Conservation (phyloP, 2,113 vertebrate species). For the Festucalex cinctus region DNA sequence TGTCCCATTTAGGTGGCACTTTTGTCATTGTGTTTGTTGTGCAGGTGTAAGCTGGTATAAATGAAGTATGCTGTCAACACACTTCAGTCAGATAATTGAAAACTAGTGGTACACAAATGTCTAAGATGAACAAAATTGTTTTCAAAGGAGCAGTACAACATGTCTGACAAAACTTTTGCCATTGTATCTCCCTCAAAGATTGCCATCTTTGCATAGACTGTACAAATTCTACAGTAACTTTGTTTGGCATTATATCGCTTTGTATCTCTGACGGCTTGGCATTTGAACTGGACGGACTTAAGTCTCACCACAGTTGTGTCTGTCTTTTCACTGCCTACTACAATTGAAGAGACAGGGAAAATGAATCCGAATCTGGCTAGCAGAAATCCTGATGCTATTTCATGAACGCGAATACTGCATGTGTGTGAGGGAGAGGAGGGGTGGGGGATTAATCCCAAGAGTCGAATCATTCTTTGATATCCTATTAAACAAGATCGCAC, state of each 20-base stretch:
- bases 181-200: too few species aligned
- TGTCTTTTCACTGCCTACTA: neutral
- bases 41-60: conserved; percentile 15
- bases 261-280: neutral
- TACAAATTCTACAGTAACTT: too few species aligned
- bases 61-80: conserved; percentile 14
- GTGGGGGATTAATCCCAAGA: neutral
- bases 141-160: neutral
- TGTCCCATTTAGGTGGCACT: conserved; percentile 16
- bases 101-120: conserved; percentile 30
- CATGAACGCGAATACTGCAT: neutral
- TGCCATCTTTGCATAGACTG: too few species aligned
- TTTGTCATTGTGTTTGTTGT: conserved; percentile 28
- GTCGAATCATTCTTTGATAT: conserved; percentile 18
- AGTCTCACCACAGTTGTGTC: neutral
- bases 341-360: neutral
- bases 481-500: conserved; percentile 2
- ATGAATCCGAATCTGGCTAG: conserved; percentile 2
- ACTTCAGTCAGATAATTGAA: conserved; percentile 34
- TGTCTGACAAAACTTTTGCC: neutral
- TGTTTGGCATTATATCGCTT: too few species aligned
- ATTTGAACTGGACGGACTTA: neutral
- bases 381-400: neutral
- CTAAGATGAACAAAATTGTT: conserved; percentile 3
- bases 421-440: neutral